A percentile compares a stretch with the other conserved stretches of the same genome.
phyloP scores from a whole-genome alignment of 2,888 invertebrate species.

The Hyalella azteca region DNA sequence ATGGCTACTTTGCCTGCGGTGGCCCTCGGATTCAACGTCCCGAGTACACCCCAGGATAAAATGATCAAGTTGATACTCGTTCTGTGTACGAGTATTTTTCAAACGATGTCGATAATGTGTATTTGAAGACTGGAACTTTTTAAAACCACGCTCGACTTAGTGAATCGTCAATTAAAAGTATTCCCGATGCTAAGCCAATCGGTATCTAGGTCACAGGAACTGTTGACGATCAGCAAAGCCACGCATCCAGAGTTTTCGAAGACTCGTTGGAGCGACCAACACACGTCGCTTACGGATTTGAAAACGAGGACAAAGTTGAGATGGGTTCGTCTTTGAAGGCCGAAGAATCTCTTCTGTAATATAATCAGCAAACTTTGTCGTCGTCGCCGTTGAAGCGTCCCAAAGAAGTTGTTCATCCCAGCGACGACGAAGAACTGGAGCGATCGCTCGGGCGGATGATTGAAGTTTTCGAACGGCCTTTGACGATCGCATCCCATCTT shows the following conservation, averaged over 20 bases:
- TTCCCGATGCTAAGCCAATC: no score
- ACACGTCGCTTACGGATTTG: conserved; percentile 20
- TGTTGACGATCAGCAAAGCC: neutral
- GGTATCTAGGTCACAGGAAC: neutral
- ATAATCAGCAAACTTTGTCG: conserved; percentile 23
- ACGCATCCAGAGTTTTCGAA: neutral
- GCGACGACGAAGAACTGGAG: neutral
- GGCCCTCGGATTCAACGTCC: neutral
- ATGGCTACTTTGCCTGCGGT: neutral
- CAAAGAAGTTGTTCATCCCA: neutral
- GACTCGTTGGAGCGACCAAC: neutral
- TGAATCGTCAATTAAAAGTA: no score
- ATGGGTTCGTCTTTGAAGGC: conserved; percentile 16
- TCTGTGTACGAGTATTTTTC: no score
- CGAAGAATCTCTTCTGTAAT: neutral
- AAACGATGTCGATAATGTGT: no score
- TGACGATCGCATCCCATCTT: conserved; percentile 16
- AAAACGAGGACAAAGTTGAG: conserved; percentile 22
- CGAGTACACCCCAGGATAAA: no score
- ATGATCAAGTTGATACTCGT: no score
- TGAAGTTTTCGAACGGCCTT: conserved; percentile 23
- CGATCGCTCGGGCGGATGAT: conserved; percentile 1
- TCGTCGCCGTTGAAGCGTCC: neutral
- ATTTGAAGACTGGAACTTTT: no score
- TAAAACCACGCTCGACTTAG: no score